Percentiles rank a stretch among this genome's conserved stretches.
Evolutionary conservation across 1,140 invertebrate species (phyloP).

Genomic region (Drosophila varians): DNA sequence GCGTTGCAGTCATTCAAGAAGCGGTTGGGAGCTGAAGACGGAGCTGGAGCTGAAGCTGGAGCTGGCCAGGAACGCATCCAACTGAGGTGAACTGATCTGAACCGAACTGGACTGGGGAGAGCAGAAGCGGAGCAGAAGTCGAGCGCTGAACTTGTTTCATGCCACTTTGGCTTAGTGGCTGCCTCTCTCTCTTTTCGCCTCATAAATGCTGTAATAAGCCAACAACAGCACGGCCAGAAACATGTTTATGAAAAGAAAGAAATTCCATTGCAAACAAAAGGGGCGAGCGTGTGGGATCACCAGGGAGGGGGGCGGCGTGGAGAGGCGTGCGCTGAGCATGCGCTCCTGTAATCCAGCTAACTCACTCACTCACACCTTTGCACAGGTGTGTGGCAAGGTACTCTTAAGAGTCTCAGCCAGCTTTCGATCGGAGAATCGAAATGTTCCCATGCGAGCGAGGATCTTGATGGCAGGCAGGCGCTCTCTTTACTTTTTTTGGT

Average conservation of each 20-base stretch:
- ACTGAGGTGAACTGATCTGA: constrained; percentile 17
- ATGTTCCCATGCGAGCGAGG: not conserved
- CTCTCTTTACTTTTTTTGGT: constrained; percentile 22
- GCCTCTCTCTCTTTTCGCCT: constrained; percentile 42
- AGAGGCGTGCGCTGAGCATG: constrained; percentile 56
- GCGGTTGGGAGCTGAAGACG: constrained; percentile 29
- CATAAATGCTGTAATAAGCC: constrained; percentile 78
- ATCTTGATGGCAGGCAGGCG: not conserved
- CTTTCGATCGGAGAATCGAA: not conserved
- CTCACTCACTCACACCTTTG: not conserved
- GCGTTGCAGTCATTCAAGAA: constrained; percentile 75
- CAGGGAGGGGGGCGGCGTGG: constrained; percentile 12
- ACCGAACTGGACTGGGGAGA: constrained; percentile 12
- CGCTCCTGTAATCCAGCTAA: constrained; percentile 63
- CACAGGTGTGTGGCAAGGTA: not conserved
- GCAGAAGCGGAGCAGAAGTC: constrained; percentile 15
- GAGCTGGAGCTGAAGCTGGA: constrained; percentile 1
- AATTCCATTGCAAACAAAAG: constrained; percentile 81
- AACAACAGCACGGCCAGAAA: constrained; percentile 60
- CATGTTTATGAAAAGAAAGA: constrained; percentile 81
- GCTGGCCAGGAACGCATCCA: constrained; percentile 3
- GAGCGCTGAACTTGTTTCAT: constrained; percentile 74
- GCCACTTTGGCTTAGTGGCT: constrained; percentile 67
- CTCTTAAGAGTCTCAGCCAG: constrained; percentile 36
- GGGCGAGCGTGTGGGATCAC: constrained; percentile 25